Percentiles rank a stretch among this genome's conserved stretches.
Conservation (phyloP, 2,888 invertebrate genomes). For the Micoletzkya japonica region DNA sequence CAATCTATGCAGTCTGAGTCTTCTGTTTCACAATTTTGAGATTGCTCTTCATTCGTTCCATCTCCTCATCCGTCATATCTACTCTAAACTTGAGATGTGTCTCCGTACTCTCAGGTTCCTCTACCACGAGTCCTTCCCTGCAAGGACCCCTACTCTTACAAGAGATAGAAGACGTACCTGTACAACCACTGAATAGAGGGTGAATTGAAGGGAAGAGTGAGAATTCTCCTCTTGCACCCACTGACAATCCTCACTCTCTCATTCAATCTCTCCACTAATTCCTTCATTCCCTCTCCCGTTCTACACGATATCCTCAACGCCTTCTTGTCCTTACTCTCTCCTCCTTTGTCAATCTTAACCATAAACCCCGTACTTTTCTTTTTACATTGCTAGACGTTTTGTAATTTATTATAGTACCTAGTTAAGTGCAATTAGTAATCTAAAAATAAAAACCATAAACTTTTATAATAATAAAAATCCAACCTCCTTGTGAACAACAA, state of each 20-base stretch:
- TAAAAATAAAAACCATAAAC: too few relatives aligned
- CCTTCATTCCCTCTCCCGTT: slow-evolving; percentile 49
- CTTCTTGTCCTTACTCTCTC: slow-evolving; percentile 6
- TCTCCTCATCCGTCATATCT: slow-evolving; percentile 26
- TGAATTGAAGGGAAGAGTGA: slow-evolving; percentile 34
- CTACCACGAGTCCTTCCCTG: slow-evolving; percentile 46
- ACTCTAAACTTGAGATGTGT: slow-evolving; percentile 31
- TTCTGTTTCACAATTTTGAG: background rate
- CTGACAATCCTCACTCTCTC: slow-evolving; percentile 16
- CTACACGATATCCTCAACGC: slow-evolving; percentile 49
- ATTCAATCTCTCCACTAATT: slow-evolving; percentile 42
- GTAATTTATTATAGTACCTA: too few relatives aligned
- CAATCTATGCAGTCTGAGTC: too few relatives aligned
- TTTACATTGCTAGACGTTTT: too few relatives aligned
- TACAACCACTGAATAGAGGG: slow-evolving; percentile 54
- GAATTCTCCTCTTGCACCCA: background rate
- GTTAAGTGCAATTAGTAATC: too few relatives aligned
- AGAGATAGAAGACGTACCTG: slow-evolving; percentile 16
- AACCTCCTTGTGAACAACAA: too few relatives aligned
- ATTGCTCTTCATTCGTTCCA: slow-evolving; percentile 9
- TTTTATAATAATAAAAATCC: slow-evolving; percentile 25
- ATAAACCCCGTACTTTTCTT: slow-evolving; percentile 36
- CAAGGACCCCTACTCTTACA: background rate
- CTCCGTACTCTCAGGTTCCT: slow-evolving; percentile 42
- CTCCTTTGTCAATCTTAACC: slow-evolving; percentile 40